A percentile compares a stretch with the other conserved stretches of the same genome.
Evolutionary conservation across 2,888 invertebrate species (phyloP).

Genomic region (Andrena camellia): DNA sequence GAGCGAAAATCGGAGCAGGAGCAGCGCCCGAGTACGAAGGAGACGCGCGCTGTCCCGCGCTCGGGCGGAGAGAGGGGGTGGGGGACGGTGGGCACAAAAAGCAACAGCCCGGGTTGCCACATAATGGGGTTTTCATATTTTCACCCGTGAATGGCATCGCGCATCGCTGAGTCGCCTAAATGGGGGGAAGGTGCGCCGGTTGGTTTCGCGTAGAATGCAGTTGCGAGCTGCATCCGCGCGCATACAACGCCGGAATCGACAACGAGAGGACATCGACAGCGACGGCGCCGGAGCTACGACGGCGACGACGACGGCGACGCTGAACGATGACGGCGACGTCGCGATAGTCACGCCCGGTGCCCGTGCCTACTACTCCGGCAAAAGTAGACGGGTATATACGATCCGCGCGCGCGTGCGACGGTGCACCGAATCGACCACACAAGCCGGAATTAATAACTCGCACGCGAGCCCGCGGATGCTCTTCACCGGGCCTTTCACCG

Average conservation of each 20-base stretch:
- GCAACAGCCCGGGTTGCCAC: slow-evolving; percentile 63
- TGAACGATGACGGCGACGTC: slow-evolving; percentile 27
- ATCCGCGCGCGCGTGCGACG: neutral
- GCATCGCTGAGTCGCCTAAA: slow-evolving; percentile 82
- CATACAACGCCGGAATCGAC: slow-evolving; percentile 57
- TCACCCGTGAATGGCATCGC: slow-evolving; percentile 80
- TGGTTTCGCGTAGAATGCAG: slow-evolving; percentile 51
- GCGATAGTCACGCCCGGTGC: slow-evolving; percentile 10
- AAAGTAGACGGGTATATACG: neutral
- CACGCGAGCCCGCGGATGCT: slow-evolving; percentile 29
- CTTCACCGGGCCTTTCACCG: slow-evolving; percentile 38
- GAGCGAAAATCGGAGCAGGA: slow-evolving; percentile 1
- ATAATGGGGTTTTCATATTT: slow-evolving; percentile 80
- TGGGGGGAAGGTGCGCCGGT: slow-evolving; percentile 72
- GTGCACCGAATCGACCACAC: slow-evolving; percentile 72
- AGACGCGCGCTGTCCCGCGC: slow-evolving; percentile 2
- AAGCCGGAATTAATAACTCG: slow-evolving; percentile 76
- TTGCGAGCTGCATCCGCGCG: slow-evolving; percentile 60
- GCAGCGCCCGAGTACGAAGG: neutral
- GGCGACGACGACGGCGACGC: neutral
- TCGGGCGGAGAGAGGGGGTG: neutral
- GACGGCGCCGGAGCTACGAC: slow-evolving; percentile 2
- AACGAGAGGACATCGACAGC: slow-evolving; percentile 27
- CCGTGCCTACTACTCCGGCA: slow-evolving; percentile 5
- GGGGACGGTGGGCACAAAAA: slow-evolving; percentile 51